phyloP scores from a whole-genome alignment of 2,888 invertebrate genomes.

The Tribolium freemani region DNA sequence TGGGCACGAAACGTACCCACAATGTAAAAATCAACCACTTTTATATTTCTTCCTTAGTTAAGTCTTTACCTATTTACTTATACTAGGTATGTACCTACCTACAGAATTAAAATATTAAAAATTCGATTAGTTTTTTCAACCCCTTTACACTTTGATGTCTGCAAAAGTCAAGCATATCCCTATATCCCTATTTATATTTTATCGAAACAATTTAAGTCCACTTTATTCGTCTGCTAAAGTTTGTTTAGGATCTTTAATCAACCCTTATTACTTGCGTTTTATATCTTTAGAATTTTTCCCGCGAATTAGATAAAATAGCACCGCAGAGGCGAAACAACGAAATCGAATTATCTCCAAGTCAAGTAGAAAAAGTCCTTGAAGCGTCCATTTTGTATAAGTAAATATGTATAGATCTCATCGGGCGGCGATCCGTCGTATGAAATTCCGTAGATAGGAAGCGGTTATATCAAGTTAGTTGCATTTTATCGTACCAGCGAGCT shows the following conservation, averaged over 20 bases:
- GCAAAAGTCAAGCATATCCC: not conserved
- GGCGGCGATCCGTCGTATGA: slow-evolving; percentile 39
- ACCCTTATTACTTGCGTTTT: not conserved
- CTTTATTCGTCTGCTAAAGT: not conserved
- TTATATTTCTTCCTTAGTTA: no score
- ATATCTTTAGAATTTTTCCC: not conserved
- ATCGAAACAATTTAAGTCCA: not conserved
- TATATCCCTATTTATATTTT: not conserved
- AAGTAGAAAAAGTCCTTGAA: slow-evolving; percentile 29
- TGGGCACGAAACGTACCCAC: not conserved
- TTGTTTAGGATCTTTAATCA: not conserved
- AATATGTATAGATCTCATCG: slow-evolving; percentile 29
- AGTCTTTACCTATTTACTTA: no score
- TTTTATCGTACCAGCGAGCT: slow-evolving; percentile 45
- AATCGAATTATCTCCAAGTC: slow-evolving; percentile 19
- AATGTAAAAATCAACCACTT: not conserved
- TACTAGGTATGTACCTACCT: no score
- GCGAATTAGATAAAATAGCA: not conserved
- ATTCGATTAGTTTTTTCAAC: not conserved
- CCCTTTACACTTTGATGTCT: not conserved
- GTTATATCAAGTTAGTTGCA: slow-evolving; percentile 41
- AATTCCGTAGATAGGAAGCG: slow-evolving; percentile 43
- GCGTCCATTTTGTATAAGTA: slow-evolving; percentile 42
- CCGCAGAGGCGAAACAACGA: not conserved
- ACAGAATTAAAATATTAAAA: not conserved